Evolutionary conservation across 2,113 vertebrate genomes (phyloP), one percentile per base, ranked within the genome.

Genomic region (Morone saxatilis): DNA sequence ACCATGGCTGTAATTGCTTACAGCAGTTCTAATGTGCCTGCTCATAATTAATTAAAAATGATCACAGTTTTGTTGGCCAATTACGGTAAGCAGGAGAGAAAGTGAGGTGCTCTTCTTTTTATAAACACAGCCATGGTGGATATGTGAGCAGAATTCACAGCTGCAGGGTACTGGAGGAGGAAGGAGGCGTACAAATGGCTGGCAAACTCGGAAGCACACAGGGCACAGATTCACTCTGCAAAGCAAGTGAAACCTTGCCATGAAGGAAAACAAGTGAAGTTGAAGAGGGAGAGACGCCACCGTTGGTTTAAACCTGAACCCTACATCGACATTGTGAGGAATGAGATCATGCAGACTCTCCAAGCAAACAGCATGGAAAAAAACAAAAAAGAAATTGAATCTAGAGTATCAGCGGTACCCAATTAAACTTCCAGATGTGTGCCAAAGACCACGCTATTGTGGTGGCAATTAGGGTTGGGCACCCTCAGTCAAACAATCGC

Each of bases 21-120:
- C 95, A 95, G 95, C 90, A 91, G 93, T 94, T 95, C 94, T 96
- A 95, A 96, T 95, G 93, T 95, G 92, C 94, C 93, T 95, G 95
- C 36, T 97, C 94, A 95, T 96, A 95, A 96, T 96, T 96, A 95
- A 96, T 97, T 96, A 94, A 96, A 89, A 96, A 94, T 94, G 91
- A 96, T 96, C 95, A 96, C 92, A 96, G 94, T 94, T 96, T 96
- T 94, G 92, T 90, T 94, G 93, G 93, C 95, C 95, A 96, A 96
- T 97, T 95, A 97, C 92, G 95, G 95, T 93, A 63, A 85, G 70
- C 57, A 74, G 74, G 31, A 81, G 54, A 87, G 60, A 88, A 69
- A 85, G 65, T 31, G 60, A 83, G 66, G 76, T 69, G 71, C 22
- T 77, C 67, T 75, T 81, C 53, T 85, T 86, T 83, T 83, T 84